Conservation (phyloP, 2,888 invertebrate species). For the Anaspis maculata region DNA sequence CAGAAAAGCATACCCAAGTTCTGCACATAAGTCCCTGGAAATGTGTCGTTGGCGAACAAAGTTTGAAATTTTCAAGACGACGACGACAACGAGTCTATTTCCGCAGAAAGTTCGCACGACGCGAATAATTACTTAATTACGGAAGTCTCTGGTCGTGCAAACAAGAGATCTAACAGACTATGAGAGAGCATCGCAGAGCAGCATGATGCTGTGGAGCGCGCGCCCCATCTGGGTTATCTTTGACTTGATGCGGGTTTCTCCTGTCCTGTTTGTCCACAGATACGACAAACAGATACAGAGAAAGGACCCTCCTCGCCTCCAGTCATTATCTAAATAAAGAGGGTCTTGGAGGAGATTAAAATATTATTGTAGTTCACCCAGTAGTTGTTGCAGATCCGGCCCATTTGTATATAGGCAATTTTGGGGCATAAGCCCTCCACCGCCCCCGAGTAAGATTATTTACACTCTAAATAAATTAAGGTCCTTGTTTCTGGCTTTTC, state of each 20-base stretch:
- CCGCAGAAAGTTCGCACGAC: background rate
- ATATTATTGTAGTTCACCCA: slow-evolving; percentile 9
- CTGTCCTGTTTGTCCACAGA: slow-evolving; percentile 12
- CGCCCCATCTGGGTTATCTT: slow-evolving; percentile 7
- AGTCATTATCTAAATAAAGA: slow-evolving; percentile 13
- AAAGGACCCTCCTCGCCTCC: slow-evolving; percentile 7
- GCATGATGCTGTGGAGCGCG: background rate
- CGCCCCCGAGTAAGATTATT: slow-evolving; percentile 4
- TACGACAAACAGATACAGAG: slow-evolving; percentile 13
- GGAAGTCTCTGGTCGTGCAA: too few relatives aligned
- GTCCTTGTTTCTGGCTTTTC: too few relatives aligned
- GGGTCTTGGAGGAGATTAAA: slow-evolving; percentile 12
- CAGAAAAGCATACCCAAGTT: too few relatives aligned
- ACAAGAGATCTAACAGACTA: background rate
- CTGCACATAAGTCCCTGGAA: too few relatives aligned
- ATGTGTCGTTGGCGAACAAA: too few relatives aligned
- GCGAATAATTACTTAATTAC: background rate
- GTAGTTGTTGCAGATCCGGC: background rate
- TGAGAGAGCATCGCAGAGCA: background rate
- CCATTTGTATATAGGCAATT: too few relatives aligned
- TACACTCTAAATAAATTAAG: too few relatives aligned
- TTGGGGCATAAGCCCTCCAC: too few relatives aligned
- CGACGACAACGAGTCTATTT: slow-evolving; percentile 1
- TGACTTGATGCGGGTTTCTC: slow-evolving; percentile 13
- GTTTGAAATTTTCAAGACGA: too few relatives aligned